phyloP scores from a whole-genome alignment of 2,888 invertebrate species.

The Parochlus steinenii region DNA sequence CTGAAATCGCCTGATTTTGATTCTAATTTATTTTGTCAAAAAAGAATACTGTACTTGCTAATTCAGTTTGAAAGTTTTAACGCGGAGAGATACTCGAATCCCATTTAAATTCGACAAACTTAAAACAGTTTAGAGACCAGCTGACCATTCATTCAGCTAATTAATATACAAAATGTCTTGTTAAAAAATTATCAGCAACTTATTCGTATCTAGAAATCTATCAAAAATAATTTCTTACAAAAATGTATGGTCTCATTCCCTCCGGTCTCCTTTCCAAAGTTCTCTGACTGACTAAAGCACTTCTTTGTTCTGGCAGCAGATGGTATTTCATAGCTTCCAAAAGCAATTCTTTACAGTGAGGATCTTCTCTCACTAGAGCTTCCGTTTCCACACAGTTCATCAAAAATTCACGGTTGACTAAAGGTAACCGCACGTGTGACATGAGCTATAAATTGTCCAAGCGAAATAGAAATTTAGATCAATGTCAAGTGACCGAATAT shows the following conservation, averaged over 20 bases:
- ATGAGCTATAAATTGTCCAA: conserved; percentile 31
- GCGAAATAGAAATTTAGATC: neutral
- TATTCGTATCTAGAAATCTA: conserved; percentile 22
- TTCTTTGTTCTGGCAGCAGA: conserved; percentile 46
- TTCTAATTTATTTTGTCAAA: too few relatives aligned
- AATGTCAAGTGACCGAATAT: neutral
- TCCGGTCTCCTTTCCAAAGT: conserved; percentile 48
- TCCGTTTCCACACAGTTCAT: conserved; percentile 51
- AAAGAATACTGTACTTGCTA: too few relatives aligned
- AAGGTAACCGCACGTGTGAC: conserved; percentile 44
- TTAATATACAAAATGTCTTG: conserved; percentile 1
- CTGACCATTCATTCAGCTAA: conserved; percentile 19
- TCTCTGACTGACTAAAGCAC: conserved; percentile 40
- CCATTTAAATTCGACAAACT: conserved; percentile 3
- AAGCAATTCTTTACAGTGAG: conserved; percentile 44
- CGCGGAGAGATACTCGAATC: neutral
- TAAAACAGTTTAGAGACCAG: conserved; percentile 11
- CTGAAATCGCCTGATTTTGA: too few relatives aligned
- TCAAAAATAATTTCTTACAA: too few relatives aligned
- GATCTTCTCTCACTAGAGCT: conserved; percentile 41
- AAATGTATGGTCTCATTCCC: conserved; percentile 46
- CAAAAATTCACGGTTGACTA: conserved; percentile 46
- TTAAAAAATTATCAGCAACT: conserved; percentile 2
- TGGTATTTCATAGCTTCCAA: conserved; percentile 57
- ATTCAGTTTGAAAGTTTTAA: too few relatives aligned